Percentiles rank a stretch among this genome's conserved stretches.
phyloP scores from a whole-genome alignment of 2,888 invertebrate species.

The Netelia melanura region DNA sequence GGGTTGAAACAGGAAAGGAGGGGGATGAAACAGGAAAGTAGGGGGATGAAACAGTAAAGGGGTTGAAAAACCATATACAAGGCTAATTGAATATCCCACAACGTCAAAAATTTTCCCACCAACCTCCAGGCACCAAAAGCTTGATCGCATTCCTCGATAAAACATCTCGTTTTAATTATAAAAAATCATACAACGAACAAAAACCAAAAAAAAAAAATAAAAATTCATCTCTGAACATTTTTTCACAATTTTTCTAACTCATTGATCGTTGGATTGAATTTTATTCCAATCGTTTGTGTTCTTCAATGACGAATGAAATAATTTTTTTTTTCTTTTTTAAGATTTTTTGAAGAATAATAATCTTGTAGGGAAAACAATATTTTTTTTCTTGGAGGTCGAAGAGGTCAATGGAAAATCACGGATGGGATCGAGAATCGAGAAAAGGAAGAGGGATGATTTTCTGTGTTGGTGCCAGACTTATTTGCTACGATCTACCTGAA shows the following conservation, averaged over 20 bases:
- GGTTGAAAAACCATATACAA: constrained; percentile 46
- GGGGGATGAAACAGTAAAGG: background rate
- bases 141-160: constrained; percentile 57
- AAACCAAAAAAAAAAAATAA: constrained; percentile 7
- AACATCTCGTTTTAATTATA: constrained; percentile 42
- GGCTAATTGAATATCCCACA: constrained; percentile 59
- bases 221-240: background rate
- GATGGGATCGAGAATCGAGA: background rate
- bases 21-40: background rate
- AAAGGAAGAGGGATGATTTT: background rate
- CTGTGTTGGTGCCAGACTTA: constrained; percentile 33
- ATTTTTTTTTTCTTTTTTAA: background rate
- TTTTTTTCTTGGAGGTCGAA: background rate
- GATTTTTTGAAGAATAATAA: background rate
- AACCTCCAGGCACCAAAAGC: constrained; percentile 28
- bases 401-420: background rate
- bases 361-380: too few relatives aligned
- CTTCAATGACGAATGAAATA: background rate
- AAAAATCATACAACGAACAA: constrained; percentile 2
- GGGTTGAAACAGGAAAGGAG: background rate
- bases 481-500: constrained; percentile 36
- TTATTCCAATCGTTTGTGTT: background rate
- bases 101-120: background rate
- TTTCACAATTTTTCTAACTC: background rate
- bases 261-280: background rate